phyloP scores from a whole-genome alignment of 2,888 invertebrate genomes.

The Spilosoma lubricipeda region DNA sequence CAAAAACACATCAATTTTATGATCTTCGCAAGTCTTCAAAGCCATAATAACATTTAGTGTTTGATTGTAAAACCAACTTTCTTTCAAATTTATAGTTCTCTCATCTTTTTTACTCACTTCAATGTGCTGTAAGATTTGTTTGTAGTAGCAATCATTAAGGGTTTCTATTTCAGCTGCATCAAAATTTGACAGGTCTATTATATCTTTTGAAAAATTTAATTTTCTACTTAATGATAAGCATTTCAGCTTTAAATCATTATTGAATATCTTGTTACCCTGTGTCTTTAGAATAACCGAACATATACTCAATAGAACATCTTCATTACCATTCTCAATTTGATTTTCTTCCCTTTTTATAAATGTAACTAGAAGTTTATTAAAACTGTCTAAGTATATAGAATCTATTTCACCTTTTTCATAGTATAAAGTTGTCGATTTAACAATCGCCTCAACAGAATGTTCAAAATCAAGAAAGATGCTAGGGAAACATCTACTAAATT shows the following conservation, averaged over 20 bases:
- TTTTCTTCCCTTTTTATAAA: conserved; percentile 57
- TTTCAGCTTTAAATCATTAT: conserved; percentile 63
- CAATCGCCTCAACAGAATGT: conserved; percentile 61
- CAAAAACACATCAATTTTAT: conserved; percentile 61
- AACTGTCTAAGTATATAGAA: conserved; percentile 57
- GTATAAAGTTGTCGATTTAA: conserved; percentile 64
- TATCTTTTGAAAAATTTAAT: conserved; percentile 60
- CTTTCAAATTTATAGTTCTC: conserved; percentile 48
- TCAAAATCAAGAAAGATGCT: conserved; percentile 60
- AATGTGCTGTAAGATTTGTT: conserved; percentile 60
- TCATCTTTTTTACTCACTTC: conserved; percentile 49
- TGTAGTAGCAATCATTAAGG: conserved; percentile 60
- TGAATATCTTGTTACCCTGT: conserved; percentile 59
- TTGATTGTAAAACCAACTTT: conserved; percentile 69
- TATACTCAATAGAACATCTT: conserved; percentile 61
- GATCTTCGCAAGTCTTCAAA: conserved; percentile 63
- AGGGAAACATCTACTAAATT: conserved; percentile 64
- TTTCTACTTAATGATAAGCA: conserved; percentile 66
- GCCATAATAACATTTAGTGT: conserved; percentile 59
- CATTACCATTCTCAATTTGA: conserved; percentile 44
- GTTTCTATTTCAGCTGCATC: conserved; percentile 66
- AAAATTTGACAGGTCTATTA: conserved; percentile 63
- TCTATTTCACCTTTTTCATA: conserved; percentile 71
- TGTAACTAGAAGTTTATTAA: conserved; percentile 58
- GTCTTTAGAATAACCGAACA: conserved; percentile 63